A percentile compares a stretch with the other conserved stretches of the same genome.
Evolutionary conservation across 2,888 invertebrate genomes (phyloP).

Genomic region (Drosophila suboccidentalis): DNA sequence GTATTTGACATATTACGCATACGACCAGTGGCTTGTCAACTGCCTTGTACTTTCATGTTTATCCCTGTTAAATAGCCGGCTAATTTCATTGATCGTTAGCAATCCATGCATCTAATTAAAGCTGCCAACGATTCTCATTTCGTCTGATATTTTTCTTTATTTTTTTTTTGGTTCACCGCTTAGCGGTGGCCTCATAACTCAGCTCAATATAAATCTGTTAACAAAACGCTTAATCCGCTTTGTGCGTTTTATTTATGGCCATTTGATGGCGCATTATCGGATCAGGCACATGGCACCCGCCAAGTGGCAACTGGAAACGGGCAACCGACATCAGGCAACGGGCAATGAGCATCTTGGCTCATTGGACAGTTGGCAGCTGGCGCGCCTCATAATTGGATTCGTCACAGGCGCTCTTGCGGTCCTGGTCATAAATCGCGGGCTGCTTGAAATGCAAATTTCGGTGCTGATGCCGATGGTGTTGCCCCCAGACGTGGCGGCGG

Average conservation of each 20-base stretch:
- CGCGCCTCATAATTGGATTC: constrained; percentile 81
- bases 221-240: constrained; percentile 80
- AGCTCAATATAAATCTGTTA: constrained; percentile 78
- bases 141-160: not conserved
- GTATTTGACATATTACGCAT: constrained; percentile 8
- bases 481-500: constrained; percentile 17
- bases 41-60: not conserved
- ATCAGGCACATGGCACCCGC: constrained; percentile 72
- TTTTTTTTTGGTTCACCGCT: constrained; percentile 13
- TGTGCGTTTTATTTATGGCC: constrained; percentile 78
- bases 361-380: constrained; percentile 72
- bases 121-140: constrained; percentile 35
- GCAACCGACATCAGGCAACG: not conserved
- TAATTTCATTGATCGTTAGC: constrained; percentile 46
- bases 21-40: not conserved
- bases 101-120: constrained; percentile 52
- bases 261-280: constrained; percentile 79
- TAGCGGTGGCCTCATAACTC: constrained; percentile 67
- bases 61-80: constrained; percentile 23
- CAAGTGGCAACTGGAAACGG: constrained; percentile 17
- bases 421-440: constrained; percentile 77
- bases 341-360: constrained; percentile 34
- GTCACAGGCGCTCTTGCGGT: constrained; percentile 68
- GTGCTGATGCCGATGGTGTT: constrained; percentile 10
- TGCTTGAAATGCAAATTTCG: constrained; percentile 79